These are phyloP conservation scores for Heliothis subflexa DNA, from an alignment of 1,140 invertebrate species.

Conservation along the genomic window DNA sequence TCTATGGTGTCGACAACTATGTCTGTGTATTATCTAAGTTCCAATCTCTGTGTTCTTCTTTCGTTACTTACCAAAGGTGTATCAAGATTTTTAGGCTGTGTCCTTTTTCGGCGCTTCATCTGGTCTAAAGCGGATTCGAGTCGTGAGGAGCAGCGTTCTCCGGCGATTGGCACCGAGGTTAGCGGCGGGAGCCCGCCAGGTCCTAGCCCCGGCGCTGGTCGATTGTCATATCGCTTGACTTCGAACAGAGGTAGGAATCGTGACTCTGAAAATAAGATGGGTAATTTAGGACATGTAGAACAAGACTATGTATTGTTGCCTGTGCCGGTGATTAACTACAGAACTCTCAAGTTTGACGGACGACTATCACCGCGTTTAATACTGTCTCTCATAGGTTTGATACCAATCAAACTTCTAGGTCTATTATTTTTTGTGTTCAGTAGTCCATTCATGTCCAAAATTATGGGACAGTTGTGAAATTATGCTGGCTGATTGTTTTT, in stretches of 20 bases:
- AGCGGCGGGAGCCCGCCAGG: conserved; percentile 66
- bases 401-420: no score
- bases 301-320: no score
- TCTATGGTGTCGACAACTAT: no score
- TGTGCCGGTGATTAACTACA: no score
- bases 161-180: conserved; percentile 71
- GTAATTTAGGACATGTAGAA: background rate
- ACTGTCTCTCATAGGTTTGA: no score
- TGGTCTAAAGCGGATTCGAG: conserved; percentile 87
- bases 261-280: conserved; percentile 71
- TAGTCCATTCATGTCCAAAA: background rate
- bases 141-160: conserved; percentile 84
- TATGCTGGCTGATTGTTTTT: conserved; percentile 4
- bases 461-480: no score
- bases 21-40: no score
- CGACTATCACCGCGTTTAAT: no score
- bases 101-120: conserved; percentile 85
- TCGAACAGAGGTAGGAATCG: conserved; percentile 80
- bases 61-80: conserved; percentile 72
- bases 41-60: no score
- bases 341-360: no score
- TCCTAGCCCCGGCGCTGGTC: conserved; percentile 59
- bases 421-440: no score
- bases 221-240: conserved; percentile 71
- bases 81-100: conserved; percentile 84